Evolutionary conservation across 2,797 vertebrate species (phyloP).

Genomic region (Tadarida brasiliensis): DNA sequence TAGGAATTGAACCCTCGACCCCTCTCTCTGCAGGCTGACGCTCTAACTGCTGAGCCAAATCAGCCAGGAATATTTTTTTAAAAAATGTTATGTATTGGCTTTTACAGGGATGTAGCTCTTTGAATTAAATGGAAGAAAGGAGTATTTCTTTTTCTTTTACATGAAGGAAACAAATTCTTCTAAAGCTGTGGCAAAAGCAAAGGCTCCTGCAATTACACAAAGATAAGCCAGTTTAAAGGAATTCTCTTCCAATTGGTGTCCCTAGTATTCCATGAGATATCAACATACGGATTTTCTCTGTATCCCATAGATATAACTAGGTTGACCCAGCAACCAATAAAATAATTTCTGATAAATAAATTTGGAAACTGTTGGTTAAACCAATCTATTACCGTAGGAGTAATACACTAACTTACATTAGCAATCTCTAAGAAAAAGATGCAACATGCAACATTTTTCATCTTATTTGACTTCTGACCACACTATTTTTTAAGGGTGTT

Average conservation of each 20-base stretch:
- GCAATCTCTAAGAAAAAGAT: neutral
- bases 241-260: neutral
- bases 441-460: neutral
- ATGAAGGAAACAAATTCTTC: conserved; percentile 25
- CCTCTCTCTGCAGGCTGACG: no score
- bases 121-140: conserved; percentile 13
- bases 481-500: neutral
- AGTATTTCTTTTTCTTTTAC: neutral
- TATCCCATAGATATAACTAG: neutral
- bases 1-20: no score
- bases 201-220: neutral
- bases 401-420: neutral
- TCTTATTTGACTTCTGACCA: neutral
- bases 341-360: neutral
- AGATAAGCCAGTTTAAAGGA: neutral
- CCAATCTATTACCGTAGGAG: neutral
- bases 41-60: no score
- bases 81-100: neutral
- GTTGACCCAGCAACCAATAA: neutral
- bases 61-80: neutral
- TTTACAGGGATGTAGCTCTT: neutral
- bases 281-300: neutral
- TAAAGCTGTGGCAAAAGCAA: neutral
- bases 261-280: neutral
- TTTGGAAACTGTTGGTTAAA: neutral